Percentiles rank a stretch among this genome's conserved stretches.
Conservation (phyloP, 2,797 vertebrate genomes). For the Malurus splendens region DNA sequence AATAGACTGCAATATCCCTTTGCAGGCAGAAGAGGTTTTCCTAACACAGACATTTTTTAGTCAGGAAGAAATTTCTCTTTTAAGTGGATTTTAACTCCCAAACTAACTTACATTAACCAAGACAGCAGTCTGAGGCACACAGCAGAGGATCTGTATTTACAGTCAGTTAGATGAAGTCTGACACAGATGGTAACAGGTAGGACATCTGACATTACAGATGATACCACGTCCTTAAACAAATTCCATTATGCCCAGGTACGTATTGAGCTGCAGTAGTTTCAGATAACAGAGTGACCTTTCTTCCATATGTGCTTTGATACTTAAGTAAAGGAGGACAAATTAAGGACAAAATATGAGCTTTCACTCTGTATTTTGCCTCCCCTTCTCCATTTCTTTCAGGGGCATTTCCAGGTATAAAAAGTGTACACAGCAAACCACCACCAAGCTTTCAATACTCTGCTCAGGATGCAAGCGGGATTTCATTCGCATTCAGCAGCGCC, state of each 20-base stretch:
- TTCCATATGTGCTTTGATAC: not conserved
- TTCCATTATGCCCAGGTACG: not conserved
- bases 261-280: constrained; percentile 11
- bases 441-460: not conserved
- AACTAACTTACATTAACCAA: not conserved
- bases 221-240: constrained; percentile 5
- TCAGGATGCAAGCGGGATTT: not conserved
- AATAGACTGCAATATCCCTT: not conserved
- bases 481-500: not conserved
- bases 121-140: not conserved
- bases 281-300: constrained; percentile 5
- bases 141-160: not conserved
- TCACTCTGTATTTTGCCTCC: not conserved
- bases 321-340: constrained; percentile 18
- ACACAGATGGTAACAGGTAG: not conserved
- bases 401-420: not conserved
- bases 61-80: not conserved
- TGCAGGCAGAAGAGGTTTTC: not conserved
- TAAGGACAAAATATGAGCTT: constrained; percentile 21
- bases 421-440: not conserved
- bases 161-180: not conserved
- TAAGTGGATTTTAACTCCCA: not conserved
- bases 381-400: not conserved
- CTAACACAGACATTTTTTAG: not conserved
- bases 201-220: constrained; percentile 21